Evolutionary conservation across 2,797 vertebrate genomes (phyloP), one percentile per base, ranked within the genome.

Genomic region (Pteronotus mesoamericanus): DNA sequence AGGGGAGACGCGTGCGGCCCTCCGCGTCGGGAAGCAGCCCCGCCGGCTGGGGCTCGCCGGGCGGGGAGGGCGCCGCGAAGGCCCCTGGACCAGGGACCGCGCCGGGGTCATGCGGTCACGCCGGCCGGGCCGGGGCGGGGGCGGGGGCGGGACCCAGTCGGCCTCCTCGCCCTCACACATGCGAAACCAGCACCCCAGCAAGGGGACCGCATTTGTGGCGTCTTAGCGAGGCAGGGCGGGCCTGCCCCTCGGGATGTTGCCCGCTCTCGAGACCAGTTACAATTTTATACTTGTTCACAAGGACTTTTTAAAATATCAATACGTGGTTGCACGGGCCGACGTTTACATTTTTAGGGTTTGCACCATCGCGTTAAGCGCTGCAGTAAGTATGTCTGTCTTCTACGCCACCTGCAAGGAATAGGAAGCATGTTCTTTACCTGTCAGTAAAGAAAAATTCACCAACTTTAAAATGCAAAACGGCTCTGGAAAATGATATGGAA

Each of bases 391-490:
- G 9, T 55, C 15, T 34, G 46, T 42, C 48, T 64, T 93, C 37
- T 1, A 29, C 10, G 51, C 12, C 44, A 77, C 51, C 66, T 84
- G 18, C 21, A 74, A 29, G 22, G 16, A 57, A 90, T 66, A 82
- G 48, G 51, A 86, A 86, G 11, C 22, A 48, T 55, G 77, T 80
- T 75, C 86, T 37, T 48, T 69, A 68, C 82, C 10, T 79, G 68
- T 59, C 16, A 71, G 21, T 55, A 26, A 80, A 82, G 19, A 78
- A 39, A 21, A 42, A 8, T 3, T 91, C 14, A 51, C 48, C 2
- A 16, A 57, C 19, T 93, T 77, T 77, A 69, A 94, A 64, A 14
- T 89, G 5, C 53, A 88, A 64, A 64, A 89, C 21, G 61, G 9
- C 29, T 79, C 59, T 85, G 51, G 34, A 66, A 86, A n/a, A 24